Evolutionary conservation across 2,113 vertebrate genomes (phyloP).

Genomic region (Holacanthus passer): DNA sequence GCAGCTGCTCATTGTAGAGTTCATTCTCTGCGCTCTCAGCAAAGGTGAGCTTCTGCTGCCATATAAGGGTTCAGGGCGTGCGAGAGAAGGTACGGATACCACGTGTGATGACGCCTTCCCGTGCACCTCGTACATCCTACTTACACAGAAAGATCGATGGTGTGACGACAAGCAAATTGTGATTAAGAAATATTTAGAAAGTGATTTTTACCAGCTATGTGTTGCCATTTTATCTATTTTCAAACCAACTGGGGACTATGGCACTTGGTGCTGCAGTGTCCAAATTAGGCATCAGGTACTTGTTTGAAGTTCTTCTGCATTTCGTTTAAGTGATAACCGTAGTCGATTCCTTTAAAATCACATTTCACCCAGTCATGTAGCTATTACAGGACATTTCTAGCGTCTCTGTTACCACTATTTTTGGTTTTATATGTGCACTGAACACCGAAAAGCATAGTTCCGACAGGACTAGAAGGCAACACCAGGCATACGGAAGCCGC

Average conservation of each 20-base stretch:
- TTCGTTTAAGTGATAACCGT: background rate
- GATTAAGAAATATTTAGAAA: background rate
- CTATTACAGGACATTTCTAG: fast-evolving
- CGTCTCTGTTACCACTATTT: too few species aligned
- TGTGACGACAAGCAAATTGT: background rate
- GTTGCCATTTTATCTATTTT: background rate
- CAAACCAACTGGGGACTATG: background rate
- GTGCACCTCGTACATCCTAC: background rate
- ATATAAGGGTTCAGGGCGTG: conserved; percentile 27
- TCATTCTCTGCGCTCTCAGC: background rate
- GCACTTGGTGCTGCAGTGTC: background rate
- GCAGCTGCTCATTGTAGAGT: background rate
- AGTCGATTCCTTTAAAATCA: background rate
- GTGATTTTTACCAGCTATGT: background rate
- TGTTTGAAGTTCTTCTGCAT: background rate
- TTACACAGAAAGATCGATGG: fast-evolving
- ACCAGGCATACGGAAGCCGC: conserved; percentile 75
- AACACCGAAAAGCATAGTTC: background rate
- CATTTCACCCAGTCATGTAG: background rate
- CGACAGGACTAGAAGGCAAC: conserved; percentile 38
- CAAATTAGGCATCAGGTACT: background rate
- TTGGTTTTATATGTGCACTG: fast-evolving
- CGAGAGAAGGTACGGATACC: background rate
- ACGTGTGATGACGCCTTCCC: background rate
- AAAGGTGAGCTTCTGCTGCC: conserved; percentile 27